Evolutionary conservation across 1,140 invertebrate genomes (phyloP).

Genomic region (Psilanteris sp.): DNA sequence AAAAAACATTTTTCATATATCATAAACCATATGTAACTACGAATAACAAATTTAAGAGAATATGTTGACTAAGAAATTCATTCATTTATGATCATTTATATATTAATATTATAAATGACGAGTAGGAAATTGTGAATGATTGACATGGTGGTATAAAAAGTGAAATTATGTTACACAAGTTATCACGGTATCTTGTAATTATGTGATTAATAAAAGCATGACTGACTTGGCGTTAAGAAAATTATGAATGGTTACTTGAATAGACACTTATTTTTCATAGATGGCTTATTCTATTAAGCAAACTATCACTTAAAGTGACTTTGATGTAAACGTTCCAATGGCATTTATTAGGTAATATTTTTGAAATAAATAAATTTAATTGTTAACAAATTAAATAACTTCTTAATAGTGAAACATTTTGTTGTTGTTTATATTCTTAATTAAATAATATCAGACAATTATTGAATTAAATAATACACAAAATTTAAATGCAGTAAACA

Average conservation of each 20-base stretch:
- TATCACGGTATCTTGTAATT: conserved; percentile 6
- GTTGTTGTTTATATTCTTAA: too few relatives aligned
- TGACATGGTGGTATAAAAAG: conserved; percentile 10
- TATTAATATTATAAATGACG: too few relatives aligned
- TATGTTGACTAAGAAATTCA: too few relatives aligned
- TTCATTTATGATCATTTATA: too few relatives aligned
- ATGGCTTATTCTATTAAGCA: conserved; percentile 1
- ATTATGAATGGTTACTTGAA: conserved; percentile 3
- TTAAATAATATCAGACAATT: too few relatives aligned
- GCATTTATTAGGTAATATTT: not conserved
- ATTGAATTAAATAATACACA: too few relatives aligned
- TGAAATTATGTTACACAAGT: conserved; percentile 34
- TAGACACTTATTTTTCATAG: conserved; percentile 16
- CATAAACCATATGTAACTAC: too few relatives aligned
- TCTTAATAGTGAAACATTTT: not conserved
- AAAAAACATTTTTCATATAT: too few relatives aligned
- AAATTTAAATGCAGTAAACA: too few relatives aligned
- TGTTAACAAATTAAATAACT: not conserved
- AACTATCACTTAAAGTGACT: not conserved
- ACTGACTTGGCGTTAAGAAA: conserved; percentile 13
- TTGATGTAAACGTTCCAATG: not conserved
- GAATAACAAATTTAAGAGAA: too few relatives aligned
- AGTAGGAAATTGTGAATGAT: conserved; percentile 1
- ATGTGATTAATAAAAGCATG: conserved; percentile 37
- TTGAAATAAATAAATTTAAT: not conserved